A percentile compares a stretch with the other conserved stretches of the same genome.
These are phyloP conservation scores for Nematolebias whitei DNA, from an alignment of 2,113 vertebrate genomes.

Conservation along the genomic window DNA sequence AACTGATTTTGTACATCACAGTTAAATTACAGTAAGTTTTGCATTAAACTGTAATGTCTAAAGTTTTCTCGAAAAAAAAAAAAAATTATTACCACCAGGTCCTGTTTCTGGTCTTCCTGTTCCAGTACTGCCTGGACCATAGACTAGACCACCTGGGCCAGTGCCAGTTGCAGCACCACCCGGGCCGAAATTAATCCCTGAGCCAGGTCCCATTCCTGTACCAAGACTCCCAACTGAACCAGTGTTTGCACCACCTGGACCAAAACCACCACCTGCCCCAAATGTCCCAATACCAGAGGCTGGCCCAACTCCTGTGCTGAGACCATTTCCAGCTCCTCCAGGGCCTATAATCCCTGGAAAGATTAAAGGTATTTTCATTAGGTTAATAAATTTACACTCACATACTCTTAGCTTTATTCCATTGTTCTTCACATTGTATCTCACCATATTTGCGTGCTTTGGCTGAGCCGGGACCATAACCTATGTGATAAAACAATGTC, in stretches of 20 bases:
- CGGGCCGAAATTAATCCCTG: slow-evolving; percentile 45
- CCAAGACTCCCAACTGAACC: slow-evolving; percentile 34
- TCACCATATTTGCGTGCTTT: slow-evolving; percentile 69
- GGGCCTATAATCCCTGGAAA: slow-evolving; percentile 38
- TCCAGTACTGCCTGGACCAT: slow-evolving; percentile 43
- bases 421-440: background rate
- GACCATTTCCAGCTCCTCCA: slow-evolving; percentile 22
- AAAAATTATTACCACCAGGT: slow-evolving; percentile 62
- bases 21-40: background rate
- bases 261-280: slow-evolving; percentile 19
- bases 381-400: background rate
- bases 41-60: too few relatives aligned
- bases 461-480: slow-evolving; percentile 57
- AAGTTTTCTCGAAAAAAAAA: too few relatives aligned
- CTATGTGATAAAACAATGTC: slow-evolving; percentile 28
- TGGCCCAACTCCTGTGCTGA: slow-evolving; percentile 3
- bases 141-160: slow-evolving; percentile 24
- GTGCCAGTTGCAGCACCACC: slow-evolving; percentile 34
- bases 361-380: slow-evolving; percentile 3
- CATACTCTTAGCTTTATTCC: background rate
- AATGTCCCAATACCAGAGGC: slow-evolving; percentile 10
- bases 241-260: slow-evolving; percentile 45
- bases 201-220: slow-evolving; percentile 32
- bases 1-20: background rate
- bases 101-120: slow-evolving; percentile 51